Evolutionary conservation across 2,113 vertebrate species (phyloP).

Genomic region (Turnix velox): DNA sequence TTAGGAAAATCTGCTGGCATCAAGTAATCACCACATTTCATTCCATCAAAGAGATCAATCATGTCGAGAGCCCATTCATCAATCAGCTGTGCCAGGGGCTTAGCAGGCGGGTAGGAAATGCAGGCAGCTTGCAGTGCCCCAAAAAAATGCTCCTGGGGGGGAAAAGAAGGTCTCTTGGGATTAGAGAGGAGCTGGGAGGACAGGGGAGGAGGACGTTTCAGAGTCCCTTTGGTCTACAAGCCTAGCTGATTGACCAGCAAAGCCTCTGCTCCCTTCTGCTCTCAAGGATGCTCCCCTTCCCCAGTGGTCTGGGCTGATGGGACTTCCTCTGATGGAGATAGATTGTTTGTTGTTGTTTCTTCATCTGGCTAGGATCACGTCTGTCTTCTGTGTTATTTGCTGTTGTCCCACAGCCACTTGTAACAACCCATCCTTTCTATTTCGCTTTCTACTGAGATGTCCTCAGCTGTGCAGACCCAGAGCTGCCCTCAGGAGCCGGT

Average conservation of each 20-base stretch:
- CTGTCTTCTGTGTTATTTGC: not conserved
- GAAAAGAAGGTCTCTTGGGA: rapidly evolving
- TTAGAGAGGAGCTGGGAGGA: rapidly evolving
- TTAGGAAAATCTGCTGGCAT: constrained; percentile 12
- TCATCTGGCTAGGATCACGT: constrained; percentile 19
- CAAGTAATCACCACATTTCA: constrained; percentile 27
- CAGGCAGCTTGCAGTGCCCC: not conserved
- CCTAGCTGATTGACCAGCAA: not conserved
- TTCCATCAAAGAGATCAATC: constrained; percentile 28
- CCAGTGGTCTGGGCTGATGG: not conserved
- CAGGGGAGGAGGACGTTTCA: not conserved
- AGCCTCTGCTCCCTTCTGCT: not conserved
- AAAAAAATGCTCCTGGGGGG: not conserved
- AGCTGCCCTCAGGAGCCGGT: rapidly evolving
- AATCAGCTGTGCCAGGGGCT: not conserved
- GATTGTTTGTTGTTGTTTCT: constrained; percentile 43
- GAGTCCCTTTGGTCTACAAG: not conserved
- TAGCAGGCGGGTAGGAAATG: not conserved
- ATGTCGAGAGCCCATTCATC: constrained; percentile 26
- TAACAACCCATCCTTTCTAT: not conserved
- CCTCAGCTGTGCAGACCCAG: not conserved
- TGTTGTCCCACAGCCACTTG: not conserved
- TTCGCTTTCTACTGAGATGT: not conserved
- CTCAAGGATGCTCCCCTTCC: not conserved
- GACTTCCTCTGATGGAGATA: not conserved